phyloP scores from a whole-genome alignment of 2,888 invertebrate species.

The Camponotus fellah region DNA sequence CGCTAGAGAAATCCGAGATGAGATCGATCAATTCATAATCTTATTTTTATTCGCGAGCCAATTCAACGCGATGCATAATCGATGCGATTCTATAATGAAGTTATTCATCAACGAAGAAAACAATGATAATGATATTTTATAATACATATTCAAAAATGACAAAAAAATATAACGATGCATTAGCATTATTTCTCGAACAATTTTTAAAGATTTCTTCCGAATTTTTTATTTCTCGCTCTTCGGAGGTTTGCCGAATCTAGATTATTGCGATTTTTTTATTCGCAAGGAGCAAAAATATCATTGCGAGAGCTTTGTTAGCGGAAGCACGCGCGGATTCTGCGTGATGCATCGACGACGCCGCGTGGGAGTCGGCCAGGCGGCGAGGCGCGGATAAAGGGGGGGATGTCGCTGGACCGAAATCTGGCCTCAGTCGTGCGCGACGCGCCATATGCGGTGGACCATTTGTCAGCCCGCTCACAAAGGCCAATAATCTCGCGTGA shows the following conservation, averaged over 20 bases:
- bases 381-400: conserved; percentile 53
- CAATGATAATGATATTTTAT: background rate
- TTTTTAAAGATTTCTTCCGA: background rate
- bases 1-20: conserved; percentile 20
- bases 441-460: conserved; percentile 82
- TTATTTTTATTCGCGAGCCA: background rate
- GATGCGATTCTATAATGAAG: background rate
- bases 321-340: conserved; percentile 71
- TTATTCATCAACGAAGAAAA: background rate
- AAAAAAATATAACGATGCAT: background rate
- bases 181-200: background rate
- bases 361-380: conserved; percentile 59
- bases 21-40: conserved; percentile 12
- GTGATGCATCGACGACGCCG: conserved; percentile 64
- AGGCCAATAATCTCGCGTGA: conserved; percentile 80
- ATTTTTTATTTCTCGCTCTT: background rate
- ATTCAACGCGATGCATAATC: background rate
- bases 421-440: conserved; percentile 82
- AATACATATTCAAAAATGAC: background rate
- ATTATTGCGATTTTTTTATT: background rate
- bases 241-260: background rate
- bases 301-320: conserved; percentile 24
- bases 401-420: conserved; percentile 75
- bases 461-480: conserved; percentile 78
- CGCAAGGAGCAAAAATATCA: conserved; percentile 9